Evolutionary conservation across 1,140 invertebrate genomes (phyloP), one percentile per base, ranked within the genome.

Genomic region (Atta texana): DNA sequence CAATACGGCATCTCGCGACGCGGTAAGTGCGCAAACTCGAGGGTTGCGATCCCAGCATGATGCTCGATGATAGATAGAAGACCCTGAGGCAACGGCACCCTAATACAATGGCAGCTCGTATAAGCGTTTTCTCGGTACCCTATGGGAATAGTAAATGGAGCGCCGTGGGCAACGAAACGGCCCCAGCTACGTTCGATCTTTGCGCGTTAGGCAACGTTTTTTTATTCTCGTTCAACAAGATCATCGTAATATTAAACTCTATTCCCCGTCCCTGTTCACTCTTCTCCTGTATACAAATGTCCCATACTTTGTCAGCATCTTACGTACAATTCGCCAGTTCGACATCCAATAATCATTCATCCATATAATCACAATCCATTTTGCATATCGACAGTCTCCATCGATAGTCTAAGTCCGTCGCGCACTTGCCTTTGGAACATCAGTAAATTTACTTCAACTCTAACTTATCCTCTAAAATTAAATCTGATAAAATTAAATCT

Each of bases 21-120:
- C 64, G 85, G 85, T 86, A 77, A 75, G 80, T 86, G 80, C 81
- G 84, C 85, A 88, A 90, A 59, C 80, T 68, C 75, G 77, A 87
- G 89, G 89, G 88, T 89, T 86, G 85, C 84, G 85, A 92, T 90
- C 88, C 78, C 87, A 75, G 87, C 89, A 74, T 92, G 90, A 92
- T 90, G 88, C 89, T 87, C 86, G 86, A 92, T 92, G 86, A 91
- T 91, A 89, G 91, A 92, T 84, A 84, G 80, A 92, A 92, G 78
- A 89, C 74, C 91, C 89, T 18, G 87, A 84, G 91, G 90, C 86
- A 82, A 87, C 88, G 68, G 69, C 88, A 88, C 89, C 86, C 91
- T 90, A 82, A 89, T 82, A 89, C 66, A 87, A 89, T 77, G 82
- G 85, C 64, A 71, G 72, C 57, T 55, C 86, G 53, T 59, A 55